Base-by-base conservation (phyloP, 64 coral and sea anemone species). In the Stichodactyla helianthus region DNA sequence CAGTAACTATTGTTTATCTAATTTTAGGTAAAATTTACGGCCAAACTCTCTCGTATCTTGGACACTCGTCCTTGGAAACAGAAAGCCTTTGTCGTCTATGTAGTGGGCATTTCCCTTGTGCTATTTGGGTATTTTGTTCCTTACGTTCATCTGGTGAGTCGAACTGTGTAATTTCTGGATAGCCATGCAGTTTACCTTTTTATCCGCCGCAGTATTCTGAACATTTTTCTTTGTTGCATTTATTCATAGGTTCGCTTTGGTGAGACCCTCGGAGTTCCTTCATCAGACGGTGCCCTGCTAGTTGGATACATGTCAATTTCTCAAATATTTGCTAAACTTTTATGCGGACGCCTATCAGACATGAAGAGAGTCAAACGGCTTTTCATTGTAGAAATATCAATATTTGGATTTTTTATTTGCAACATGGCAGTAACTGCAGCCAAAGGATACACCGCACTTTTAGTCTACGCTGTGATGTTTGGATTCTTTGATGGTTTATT, bases 401-500 rank as follows among this genome's bases (percentile, higher is more conserved):
- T 84, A 11, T 25, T 59, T 7, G 8, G 68, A 23, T 57, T 88
- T 16, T 55, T 61, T 20, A 6, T 88, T 20, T 88, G 83, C 26
- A 88, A 59, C 50, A 84, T 92, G 79, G 87, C 84, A 52, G 86
- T 92, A 8, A 92, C 91, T 23, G 79, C 86, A 77, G 91, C 86
- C 55, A 84, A 74, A 31, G 64, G 44, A 20, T 92, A 60, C 52
- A 53, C 77, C 14, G 91, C 78, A 0, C 55, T 92, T 20, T 20
- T 92, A 11, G 82, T 81, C 20, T 92, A 84, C 82, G 51, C 86
- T 13, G 26, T 92, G 55, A 35, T 85, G 5, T 82, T 82, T 88
- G 91, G 91, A 53, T 92, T 92, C 51, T 92, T 92, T 62, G 91
- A 92, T 52, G 91, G 91, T 12, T 88, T 85, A 52, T 92, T 92